phyloP scores from a whole-genome alignment of 2,113 vertebrate genomes.

The Brachionichthys hirsutus region DNA sequence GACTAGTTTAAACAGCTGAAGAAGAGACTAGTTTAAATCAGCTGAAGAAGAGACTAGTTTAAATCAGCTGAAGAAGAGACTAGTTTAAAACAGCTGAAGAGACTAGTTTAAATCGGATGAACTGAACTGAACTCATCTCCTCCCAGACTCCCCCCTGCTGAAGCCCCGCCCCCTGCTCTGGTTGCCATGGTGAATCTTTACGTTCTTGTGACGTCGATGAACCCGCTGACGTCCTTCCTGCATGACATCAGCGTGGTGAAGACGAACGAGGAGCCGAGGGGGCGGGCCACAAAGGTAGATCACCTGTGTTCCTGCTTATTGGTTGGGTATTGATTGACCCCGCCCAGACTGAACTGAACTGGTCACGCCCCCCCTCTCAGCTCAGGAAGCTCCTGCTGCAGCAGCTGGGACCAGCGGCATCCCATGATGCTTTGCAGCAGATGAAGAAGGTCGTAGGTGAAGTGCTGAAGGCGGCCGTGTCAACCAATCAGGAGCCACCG shows the following conservation, averaged over 20 bases:
- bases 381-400: constrained; percentile 84
- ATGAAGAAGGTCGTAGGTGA: constrained; percentile 83
- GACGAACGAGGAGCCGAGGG: constrained; percentile 74
- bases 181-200: constrained; percentile 86
- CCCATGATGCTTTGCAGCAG: constrained; percentile 79
- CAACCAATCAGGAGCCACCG: constrained; percentile 68
- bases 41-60: too few relatives aligned
- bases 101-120: too few relatives aligned
- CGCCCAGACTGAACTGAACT: too few relatives aligned
- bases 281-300: constrained; percentile 82
- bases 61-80: too few relatives aligned
- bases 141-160: constrained; percentile 9
- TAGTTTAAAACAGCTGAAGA: too few relatives aligned
- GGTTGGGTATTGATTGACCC: too few relatives aligned
- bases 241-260: constrained; percentile 82
- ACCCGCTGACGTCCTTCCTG: constrained; percentile 87
- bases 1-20: too few relatives aligned
- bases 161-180: constrained; percentile 65
- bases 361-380: constrained; percentile 64
- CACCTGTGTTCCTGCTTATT: not conserved
- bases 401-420: constrained; percentile 74
- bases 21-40: too few relatives aligned
- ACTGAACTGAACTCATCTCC: not conserved
- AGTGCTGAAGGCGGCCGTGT: constrained; percentile 80
- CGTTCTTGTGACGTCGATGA: constrained; percentile 88